phyloP scores from a whole-genome alignment of 2,888 invertebrate genomes.

The Hypena proboscidalis region DNA sequence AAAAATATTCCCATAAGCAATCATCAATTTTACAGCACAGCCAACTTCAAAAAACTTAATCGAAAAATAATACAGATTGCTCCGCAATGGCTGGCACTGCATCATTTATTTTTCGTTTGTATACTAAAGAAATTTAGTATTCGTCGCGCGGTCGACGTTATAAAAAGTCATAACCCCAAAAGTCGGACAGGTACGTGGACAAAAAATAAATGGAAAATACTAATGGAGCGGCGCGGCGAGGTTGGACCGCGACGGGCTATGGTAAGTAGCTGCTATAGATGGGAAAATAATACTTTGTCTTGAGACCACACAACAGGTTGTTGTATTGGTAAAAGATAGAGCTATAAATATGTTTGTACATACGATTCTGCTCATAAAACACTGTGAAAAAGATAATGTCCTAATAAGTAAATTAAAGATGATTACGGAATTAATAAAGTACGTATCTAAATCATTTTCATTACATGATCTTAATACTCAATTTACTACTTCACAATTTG shows the following conservation, averaged over 20 bases:
- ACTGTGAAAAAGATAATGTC: no score
- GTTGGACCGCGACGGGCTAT: conserved; percentile 61
- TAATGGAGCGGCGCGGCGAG: conserved; percentile 81
- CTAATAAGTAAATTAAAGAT: no score
- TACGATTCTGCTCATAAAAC: no score
- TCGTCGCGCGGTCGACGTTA: conserved; percentile 78
- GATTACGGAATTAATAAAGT: no score
- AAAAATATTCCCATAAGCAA: not conserved
- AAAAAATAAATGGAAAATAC: conserved; percentile 86
- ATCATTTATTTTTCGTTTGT: conserved; percentile 79
- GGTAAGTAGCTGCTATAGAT: conserved; percentile 58
- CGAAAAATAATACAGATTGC: conserved; percentile 66
- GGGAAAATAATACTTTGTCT: conserved; percentile 13
- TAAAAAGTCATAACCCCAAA: conserved; percentile 81
- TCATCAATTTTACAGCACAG: not conserved
- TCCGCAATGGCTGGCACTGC: conserved; percentile 64
- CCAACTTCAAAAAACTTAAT: conserved; percentile 62
- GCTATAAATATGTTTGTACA: no score
- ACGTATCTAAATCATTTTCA: no score
- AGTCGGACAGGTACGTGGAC: conserved; percentile 84
- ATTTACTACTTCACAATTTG: no score
- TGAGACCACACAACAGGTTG: not conserved
- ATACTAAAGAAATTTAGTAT: conserved; percentile 80
- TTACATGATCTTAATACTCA: no score
- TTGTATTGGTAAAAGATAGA: no score